Conservation (phyloP, 1,140 invertebrate genomes). For the Brachionus plicatilis region DNA sequence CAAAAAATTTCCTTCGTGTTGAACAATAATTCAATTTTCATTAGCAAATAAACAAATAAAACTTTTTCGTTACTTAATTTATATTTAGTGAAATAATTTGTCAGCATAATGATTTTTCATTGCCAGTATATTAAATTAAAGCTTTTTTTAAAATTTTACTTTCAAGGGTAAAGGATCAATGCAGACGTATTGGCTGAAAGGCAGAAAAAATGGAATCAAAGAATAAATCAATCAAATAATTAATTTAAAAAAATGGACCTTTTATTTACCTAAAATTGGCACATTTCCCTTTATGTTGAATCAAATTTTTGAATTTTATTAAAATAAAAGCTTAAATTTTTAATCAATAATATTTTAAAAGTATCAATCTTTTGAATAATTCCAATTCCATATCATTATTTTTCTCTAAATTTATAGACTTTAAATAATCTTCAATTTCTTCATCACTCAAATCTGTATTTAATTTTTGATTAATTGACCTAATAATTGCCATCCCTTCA, state of each 20-base stretch:
- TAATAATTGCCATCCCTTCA: neutral
- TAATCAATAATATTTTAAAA: neutral
- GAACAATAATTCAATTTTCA: no score
- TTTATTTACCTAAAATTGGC: neutral
- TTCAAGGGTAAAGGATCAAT: conserved; percentile 32
- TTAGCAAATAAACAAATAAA: no score
- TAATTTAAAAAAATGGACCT: no score
- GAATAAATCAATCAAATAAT: neutral
- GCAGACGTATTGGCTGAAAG: conserved; percentile 23
- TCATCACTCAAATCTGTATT: neutral
- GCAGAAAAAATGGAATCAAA: conserved; percentile 12
- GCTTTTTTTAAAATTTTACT: neutral
- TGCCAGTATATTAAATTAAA: neutral
- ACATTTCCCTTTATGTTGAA: neutral
- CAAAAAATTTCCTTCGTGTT: no score
- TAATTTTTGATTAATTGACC: conserved; percentile 8
- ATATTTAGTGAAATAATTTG: no score
- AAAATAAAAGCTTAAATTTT: neutral
- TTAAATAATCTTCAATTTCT: neutral
- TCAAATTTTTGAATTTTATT: neutral
- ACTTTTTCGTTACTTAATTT: no score
- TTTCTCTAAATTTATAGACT: neutral
- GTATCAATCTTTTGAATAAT: neutral
- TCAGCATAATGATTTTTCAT: no score
- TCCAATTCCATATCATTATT: neutral